A percentile compares a stretch with the other conserved stretches of the same genome.
phyloP scores from a whole-genome alignment of 1,140 invertebrate species.

The Sycobia sp. region DNA sequence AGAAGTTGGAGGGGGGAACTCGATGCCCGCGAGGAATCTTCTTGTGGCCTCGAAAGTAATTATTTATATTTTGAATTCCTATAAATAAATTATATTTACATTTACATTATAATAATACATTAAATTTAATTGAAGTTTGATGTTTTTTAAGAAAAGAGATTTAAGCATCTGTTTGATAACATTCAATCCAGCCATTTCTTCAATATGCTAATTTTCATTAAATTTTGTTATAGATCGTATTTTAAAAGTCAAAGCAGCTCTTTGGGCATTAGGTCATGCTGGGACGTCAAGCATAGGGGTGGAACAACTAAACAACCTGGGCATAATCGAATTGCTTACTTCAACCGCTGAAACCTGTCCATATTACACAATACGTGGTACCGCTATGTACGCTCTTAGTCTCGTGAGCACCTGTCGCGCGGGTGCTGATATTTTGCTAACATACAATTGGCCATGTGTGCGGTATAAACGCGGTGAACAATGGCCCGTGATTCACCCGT shows the following conservation, averaged over 20 bases:
- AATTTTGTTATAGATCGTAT: constrained; percentile 56
- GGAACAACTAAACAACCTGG: constrained; percentile 69
- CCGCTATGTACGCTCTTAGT: constrained; percentile 85
- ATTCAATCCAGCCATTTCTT: too few relatives aligned
- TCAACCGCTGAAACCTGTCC: constrained; percentile 76
- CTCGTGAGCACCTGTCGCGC: constrained; percentile 80
- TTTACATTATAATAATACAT: too few relatives aligned
- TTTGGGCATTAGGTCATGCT: constrained; percentile 89
- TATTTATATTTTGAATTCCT: too few relatives aligned
- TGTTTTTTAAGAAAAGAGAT: too few relatives aligned
- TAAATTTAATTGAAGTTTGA: too few relatives aligned
- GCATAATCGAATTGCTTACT: constrained; percentile 68
- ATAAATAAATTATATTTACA: too few relatives aligned
- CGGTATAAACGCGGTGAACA: constrained; percentile 79
- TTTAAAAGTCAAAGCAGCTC: constrained; percentile 80
- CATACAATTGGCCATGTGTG: constrained; percentile 80
- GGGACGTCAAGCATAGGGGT: constrained; percentile 77
- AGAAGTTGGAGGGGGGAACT: constrained; percentile 47
- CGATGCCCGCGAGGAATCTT: constrained; percentile 44
- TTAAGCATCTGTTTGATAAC: too few relatives aligned
- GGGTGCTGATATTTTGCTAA: constrained; percentile 77
- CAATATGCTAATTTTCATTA: neutral
- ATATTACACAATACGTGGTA: constrained; percentile 86
- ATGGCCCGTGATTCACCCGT: constrained; percentile 74
- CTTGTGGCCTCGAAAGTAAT: constrained; percentile 28